Evolutionary conservation across 2,113 vertebrate species (phyloP).

Genomic region (Antechinus flavipes): DNA sequence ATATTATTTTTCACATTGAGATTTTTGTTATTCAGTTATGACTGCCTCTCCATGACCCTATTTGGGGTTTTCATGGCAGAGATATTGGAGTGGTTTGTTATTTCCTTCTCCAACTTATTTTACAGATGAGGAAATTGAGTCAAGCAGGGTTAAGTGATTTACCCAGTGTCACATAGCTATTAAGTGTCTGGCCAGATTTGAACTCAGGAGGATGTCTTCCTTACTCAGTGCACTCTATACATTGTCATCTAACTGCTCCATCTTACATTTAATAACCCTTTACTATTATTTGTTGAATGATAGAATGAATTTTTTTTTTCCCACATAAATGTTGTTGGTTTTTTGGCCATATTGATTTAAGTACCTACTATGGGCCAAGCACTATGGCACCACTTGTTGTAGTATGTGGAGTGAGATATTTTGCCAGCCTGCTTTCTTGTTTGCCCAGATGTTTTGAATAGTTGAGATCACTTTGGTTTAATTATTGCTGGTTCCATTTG

Average conservation of each 20-base stretch:
- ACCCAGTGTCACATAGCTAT: neutral
- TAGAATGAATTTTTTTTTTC: too few relatives aligned
- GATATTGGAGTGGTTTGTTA: neutral
- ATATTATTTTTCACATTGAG: neutral
- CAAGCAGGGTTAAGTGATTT: neutral
- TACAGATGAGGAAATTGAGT: neutral
- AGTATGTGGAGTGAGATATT: neutral
- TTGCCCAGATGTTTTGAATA: neutral
- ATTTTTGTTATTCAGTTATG: neutral
- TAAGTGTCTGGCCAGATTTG: neutral
- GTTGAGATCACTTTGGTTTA: neutral
- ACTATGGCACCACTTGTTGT: neutral
- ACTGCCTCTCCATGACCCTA: neutral
- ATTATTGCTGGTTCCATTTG: neutral
- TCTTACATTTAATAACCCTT: too few relatives aligned
- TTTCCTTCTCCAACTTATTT: neutral
- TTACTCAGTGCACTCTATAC: neutral
- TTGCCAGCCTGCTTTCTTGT: neutral
- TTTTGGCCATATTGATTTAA: too few relatives aligned
- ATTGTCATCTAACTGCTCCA: neutral
- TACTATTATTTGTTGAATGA: too few relatives aligned
- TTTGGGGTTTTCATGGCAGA: neutral
- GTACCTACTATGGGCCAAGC: too few relatives aligned
- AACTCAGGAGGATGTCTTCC: neutral
- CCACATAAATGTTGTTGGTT: too few relatives aligned